Base-by-base conservation (phyloP, 2,797 vertebrate species). In the Petrocephalus schoutedeni region DNA sequence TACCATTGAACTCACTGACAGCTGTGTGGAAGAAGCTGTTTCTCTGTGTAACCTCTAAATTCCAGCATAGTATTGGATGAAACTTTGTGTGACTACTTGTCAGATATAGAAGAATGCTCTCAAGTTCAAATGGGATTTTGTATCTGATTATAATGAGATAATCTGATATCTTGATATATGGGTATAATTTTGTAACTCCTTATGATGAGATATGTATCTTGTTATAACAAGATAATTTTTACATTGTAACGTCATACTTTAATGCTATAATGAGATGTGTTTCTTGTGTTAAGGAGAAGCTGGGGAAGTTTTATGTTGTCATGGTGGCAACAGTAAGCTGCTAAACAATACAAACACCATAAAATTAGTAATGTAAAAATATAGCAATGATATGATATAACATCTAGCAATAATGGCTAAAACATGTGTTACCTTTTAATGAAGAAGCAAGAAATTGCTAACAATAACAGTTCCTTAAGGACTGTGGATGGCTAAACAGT, bases 371-470 rank as follows among this genome's bases (percentile, higher is more conserved):
- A 74, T 19, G 36, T 74, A 74, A 74, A 74, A 74, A 41, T 19
- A 74, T 41, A 74, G 36, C 32, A 41, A 74, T 41, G 41, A 49
- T 49, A 80, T n/a, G 36, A 49, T 80, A 49, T 45, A 49, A 80
- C 74, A 80, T 80, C 41, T 80, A 80, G 19, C 41, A 80, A 80
- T 45, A 77, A 77, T 77, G 16, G n/a, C 74, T 49, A 80, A 80
- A 45, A 80, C 14, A 45, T 3, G 4, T 36, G 41, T 45, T 77
- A 19, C 14, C 45, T 77, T 45, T 77, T 77, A 45, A 77, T 41
- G 41, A 77, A n/a, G 19, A 77, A 77, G 41, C 14, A n/a, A 77
- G 67, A 41, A 5, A 77, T 41, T 45, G 71, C 41, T 45, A 41
- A 45, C 71, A 80, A 49, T 77, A n/a, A 57, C 49, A 21, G 16